Conservation (phyloP, 2,113 vertebrate species). For the Rhinopomastus cyanomelas region DNA sequence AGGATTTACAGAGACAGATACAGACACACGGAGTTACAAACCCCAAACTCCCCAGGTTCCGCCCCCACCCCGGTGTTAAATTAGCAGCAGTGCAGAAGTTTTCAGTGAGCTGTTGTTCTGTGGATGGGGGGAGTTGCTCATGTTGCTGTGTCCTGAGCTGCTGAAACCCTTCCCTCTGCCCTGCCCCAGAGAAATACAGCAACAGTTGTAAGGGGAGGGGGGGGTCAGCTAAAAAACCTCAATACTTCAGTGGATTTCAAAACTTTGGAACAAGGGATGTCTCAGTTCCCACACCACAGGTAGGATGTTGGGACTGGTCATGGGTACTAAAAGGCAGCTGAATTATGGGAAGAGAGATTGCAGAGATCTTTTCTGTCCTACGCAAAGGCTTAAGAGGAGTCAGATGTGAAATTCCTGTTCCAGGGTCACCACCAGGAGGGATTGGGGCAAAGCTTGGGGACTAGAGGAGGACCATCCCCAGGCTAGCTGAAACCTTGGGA, state of each 20-base stretch:
- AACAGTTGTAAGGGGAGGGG: not conserved
- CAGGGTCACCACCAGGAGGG: not conserved
- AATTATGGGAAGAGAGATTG: not conserved
- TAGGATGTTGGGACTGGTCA: not conserved
- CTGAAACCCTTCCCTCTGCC: not conserved
- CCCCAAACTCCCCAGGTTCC: rapidly evolving
- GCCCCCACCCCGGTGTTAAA: rapidly evolving
- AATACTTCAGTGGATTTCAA: not conserved
- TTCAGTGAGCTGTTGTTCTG: not conserved
- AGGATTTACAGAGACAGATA: not conserved
- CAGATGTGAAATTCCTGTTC: not conserved
- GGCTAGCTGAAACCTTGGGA: not conserved
- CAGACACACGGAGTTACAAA: rapidly evolving
- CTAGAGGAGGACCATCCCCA: not conserved
- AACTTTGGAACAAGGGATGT: not conserved
- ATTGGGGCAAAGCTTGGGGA: not conserved
- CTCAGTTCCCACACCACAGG: not conserved
- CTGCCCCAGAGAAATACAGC: not conserved
- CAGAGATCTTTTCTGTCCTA: not conserved
- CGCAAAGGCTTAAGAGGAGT: not conserved
- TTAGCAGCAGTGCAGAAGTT: not conserved
- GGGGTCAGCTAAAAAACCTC: not conserved
- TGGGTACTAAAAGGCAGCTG: not conserved
- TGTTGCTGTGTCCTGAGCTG: rapidly evolving
- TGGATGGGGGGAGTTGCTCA: not conserved